Base-by-base conservation (phyloP, 2,113 vertebrate species). In the Ifrita kowaldi region DNA sequence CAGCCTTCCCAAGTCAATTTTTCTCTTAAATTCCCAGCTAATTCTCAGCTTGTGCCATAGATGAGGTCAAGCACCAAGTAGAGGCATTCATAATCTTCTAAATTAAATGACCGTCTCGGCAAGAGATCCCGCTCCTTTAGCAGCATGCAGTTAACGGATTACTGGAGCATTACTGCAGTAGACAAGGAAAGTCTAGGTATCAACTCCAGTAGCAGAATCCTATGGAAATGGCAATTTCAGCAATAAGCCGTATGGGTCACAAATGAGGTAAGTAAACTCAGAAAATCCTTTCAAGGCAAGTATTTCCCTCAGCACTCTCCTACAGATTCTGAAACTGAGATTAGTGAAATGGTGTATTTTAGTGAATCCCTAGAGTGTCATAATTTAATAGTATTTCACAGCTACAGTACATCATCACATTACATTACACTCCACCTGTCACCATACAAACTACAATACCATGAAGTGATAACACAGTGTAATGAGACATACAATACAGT, bases 381-480 rank as follows among this genome's bases (percentile, higher is more conserved):
- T 93, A 92, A 91, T 94, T 97, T 98, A 97, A 98, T 95, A 96
- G 63, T 87, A 97, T 97, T 97, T 98, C 97, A 97, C 95, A 97
- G 96, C 94, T 95, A 94, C 69, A 96, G 93, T 87, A 93, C 93
- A 97, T 97, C 96, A 97, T 91, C 94, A 95, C 88, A 96, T 97
- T 97, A 94, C 92, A 96, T 97, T 97, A 96, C 87, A 94, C 82
- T 96, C 94, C 96, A 77, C 91, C 78, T 89, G 90, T 95, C 89
- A 12, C 95, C 92, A 85, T 90, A 46, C 90, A 98, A 98, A 91
- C 96, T 92, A 91, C 73, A 84, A 82, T 85, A 95, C 95, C 94
- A 84, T 97, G 97, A 98, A 97, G 97, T 93, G 96, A 96, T 98
- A 98, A 96, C 95, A 95, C 47, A 76, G 42, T 69, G 89, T 97